phyloP scores from a whole-genome alignment of 2,113 vertebrate species.

The Anoura caudifer region DNA sequence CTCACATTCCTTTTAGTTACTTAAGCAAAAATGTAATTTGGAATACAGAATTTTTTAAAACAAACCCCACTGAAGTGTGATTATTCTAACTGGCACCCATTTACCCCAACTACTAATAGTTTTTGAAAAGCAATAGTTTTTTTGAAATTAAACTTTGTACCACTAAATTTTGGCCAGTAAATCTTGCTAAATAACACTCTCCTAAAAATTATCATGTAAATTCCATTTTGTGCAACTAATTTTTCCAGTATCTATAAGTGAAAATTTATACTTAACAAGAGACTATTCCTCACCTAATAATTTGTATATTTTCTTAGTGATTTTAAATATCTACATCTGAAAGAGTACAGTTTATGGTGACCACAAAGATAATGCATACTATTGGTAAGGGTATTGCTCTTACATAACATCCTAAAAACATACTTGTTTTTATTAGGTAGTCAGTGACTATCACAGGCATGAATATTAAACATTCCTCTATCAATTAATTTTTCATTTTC shows the following conservation, averaged over 20 bases:
- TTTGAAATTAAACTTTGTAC: constrained; percentile 35
- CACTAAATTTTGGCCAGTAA: background rate
- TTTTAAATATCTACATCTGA: constrained; percentile 35
- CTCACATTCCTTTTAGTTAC: constrained; percentile 2
- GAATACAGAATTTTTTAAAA: background rate
- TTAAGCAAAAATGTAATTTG: constrained; percentile 28
- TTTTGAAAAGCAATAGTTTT: constrained; percentile 4
- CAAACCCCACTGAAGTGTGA: background rate
- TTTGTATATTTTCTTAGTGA: background rate
- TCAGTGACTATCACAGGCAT: background rate
- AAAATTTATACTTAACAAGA: background rate
- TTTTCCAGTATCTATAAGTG: background rate
- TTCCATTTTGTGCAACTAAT: background rate
- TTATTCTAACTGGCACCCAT: constrained; percentile 6
- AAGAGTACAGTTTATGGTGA: background rate
- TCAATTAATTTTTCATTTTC: constrained; percentile 42
- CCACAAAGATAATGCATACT: constrained; percentile 32
- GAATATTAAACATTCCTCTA: constrained; percentile 46
- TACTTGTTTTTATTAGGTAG: constrained; percentile 12
- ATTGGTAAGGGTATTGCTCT: background rate
- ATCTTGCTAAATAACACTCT: constrained; percentile 7
- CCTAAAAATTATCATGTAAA: background rate
- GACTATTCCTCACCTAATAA: background rate
- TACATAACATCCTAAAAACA: constrained; percentile 10
- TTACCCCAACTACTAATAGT: background rate